phyloP scores from a whole-genome alignment of 2,797 vertebrate species.

The Delichon dasypus region DNA sequence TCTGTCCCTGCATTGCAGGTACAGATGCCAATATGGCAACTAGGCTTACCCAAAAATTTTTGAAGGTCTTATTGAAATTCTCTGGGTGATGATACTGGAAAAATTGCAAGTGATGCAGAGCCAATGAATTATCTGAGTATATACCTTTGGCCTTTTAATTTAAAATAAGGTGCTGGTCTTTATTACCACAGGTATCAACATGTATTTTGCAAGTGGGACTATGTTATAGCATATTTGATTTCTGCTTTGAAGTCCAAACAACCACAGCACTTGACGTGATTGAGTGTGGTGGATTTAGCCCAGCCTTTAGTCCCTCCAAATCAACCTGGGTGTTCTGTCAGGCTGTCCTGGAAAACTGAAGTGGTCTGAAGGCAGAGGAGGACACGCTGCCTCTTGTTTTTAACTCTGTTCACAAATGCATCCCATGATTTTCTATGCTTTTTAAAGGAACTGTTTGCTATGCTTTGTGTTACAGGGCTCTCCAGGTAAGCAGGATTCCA shows the following conservation, averaged over 20 bases:
- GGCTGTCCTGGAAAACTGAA: not conserved
- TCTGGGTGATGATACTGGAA: not conserved
- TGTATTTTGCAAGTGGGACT: not conserved
- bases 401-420: not conserved
- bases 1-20: not conserved
- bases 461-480: not conserved
- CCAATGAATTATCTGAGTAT: not conserved
- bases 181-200: not conserved
- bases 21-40: not conserved
- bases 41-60: not conserved
- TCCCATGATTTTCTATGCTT: not conserved
- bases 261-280: not conserved
- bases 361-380: not conserved
- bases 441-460: not conserved
- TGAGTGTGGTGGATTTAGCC: not conserved
- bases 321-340: accelerated
- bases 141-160: not conserved
- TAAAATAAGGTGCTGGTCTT: not conserved
- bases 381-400: not conserved
- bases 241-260: not conserved
- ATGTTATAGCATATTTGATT: not conserved
- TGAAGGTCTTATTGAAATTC: not conserved
- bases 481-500: not conserved
- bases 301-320: not conserved
- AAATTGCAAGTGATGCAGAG: not conserved